phyloP scores from a whole-genome alignment of 1,140 invertebrate species.

The Anagrus nilaparvatae region DNA sequence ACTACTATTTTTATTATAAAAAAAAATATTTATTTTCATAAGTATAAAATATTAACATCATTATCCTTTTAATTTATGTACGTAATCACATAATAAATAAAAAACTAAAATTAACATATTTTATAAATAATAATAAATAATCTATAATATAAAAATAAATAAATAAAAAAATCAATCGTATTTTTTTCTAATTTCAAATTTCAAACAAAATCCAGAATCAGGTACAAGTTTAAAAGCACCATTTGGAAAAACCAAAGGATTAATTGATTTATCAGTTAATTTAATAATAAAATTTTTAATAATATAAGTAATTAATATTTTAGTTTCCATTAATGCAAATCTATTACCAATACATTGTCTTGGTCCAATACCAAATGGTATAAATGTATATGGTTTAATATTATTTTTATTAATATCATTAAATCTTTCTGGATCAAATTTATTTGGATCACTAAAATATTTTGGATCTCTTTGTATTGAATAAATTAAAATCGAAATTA shows the following conservation, averaged over 20 bases:
- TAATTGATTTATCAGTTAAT: conserved; percentile 28
- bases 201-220: conserved; percentile 33
- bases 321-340: conserved; percentile 41
- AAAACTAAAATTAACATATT: no score
- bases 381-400: conserved; percentile 33
- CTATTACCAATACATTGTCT: conserved; percentile 35
- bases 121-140: no score
- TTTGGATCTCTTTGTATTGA: conserved; percentile 49
- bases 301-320: conserved; percentile 28
- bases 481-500: conserved; percentile 38
- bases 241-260: conserved; percentile 29
- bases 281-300: conserved; percentile 27
- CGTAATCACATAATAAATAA: no score
- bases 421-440: conserved; percentile 45
- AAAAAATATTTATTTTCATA: no score
- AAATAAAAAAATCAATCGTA: no score
- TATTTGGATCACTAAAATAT: conserved; percentile 50
- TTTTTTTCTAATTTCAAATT: conserved; percentile 19
- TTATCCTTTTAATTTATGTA: no score
- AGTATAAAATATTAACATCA: no score
- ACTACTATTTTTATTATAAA: no score
- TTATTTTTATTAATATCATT: conserved; percentile 31
- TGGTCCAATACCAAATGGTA: conserved; percentile 48
- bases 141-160: no score
- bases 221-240: conserved; percentile 26